Percentiles rank a stretch among this genome's conserved stretches.
Conservation (phyloP, 2,797 vertebrate genomes). For the Philypnodon macrostomus region DNA sequence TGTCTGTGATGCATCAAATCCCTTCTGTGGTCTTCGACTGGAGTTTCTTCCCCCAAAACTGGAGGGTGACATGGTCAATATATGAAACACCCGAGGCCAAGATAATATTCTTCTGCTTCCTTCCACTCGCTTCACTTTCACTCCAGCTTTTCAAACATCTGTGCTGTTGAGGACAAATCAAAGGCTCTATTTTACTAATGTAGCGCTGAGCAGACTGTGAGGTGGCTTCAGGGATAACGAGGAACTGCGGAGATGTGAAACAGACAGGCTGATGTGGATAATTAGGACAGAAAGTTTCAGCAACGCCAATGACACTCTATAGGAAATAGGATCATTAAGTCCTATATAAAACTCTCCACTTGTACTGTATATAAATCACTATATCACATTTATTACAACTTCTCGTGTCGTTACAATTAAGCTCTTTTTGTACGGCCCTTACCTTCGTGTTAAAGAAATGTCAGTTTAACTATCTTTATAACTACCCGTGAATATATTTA, state of each 20-base stretch:
- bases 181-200: conserved; percentile 80
- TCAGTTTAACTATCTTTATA: conserved; percentile 63
- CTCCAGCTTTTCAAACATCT: conserved; percentile 58
- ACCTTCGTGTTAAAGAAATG: conserved; percentile 67
- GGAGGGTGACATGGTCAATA: conserved; percentile 64
- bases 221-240: conserved; percentile 76
- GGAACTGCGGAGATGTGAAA: conserved; percentile 75
- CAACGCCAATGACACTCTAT: conserved; percentile 72
- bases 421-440: conserved; percentile 59
- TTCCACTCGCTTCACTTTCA: conserved; percentile 37
- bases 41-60: conserved; percentile 55
- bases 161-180: conserved; percentile 74
- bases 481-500: conserved; percentile 55
- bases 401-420: conserved; percentile 63
- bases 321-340: conserved; percentile 80
- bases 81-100: conserved; percentile 64
- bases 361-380: conserved; percentile 49
- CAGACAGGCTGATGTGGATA: conserved; percentile 83
- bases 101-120: conserved; percentile 37
- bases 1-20: conserved; percentile 68
- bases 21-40: conserved; percentile 56
- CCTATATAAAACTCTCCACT: conserved; percentile 64
- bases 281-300: conserved; percentile 83
- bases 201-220: conserved; percentile 70
- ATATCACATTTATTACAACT: conserved; percentile 66